phyloP scores from a whole-genome alignment of 2,888 invertebrate genomes.

The Bombylius discolor region DNA sequence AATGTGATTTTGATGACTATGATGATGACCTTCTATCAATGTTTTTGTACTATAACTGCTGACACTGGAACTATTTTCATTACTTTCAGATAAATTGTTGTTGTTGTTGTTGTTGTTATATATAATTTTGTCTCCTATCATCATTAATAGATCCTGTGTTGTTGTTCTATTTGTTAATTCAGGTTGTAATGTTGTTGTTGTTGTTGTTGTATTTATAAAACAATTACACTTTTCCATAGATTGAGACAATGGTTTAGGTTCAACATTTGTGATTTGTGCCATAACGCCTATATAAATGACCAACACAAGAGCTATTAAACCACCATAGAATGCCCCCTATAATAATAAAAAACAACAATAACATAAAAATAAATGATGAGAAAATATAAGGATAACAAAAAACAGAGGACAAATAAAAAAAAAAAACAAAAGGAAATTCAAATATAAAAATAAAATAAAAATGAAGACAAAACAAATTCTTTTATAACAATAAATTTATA shows the following conservation, averaged over 20 bases:
- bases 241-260: slow-evolving; percentile 22
- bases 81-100: background rate
- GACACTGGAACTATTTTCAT: background rate
- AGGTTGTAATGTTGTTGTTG: background rate
- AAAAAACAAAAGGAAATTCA: too few species aligned
- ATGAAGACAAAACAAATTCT: too few species aligned
- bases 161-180: slow-evolving; percentile 19
- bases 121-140: too few species aligned
- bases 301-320: slow-evolving; percentile 26
- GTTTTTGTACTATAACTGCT: too few species aligned
- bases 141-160: background rate
- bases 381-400: background rate
- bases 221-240: slow-evolving; percentile 29
- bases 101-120: background rate
- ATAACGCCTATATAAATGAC: slow-evolving; percentile 35
- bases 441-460: too few species aligned
- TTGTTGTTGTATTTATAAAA: slow-evolving; percentile 16
- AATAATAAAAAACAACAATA: background rate
- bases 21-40: background rate
- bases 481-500: too few species aligned
- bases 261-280: slow-evolving; percentile 28
- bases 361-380: background rate
- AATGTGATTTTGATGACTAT: background rate
- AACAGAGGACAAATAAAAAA: background rate
- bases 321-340: slow-evolving; percentile 34